Conservation (phyloP, 2,888 invertebrate genomes). For the Philereme transversata region DNA sequence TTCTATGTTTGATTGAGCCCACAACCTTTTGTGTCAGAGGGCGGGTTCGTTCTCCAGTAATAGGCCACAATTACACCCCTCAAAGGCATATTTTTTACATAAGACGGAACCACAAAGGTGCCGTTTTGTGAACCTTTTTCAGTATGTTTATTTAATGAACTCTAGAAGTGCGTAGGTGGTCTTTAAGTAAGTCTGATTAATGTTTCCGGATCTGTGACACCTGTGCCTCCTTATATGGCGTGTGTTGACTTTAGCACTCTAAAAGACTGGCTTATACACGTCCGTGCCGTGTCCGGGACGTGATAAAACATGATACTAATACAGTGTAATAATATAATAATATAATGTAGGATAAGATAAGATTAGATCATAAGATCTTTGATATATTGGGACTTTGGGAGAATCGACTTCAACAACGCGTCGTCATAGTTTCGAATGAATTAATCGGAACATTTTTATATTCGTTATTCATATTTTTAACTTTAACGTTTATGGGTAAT, state of each 20-base stretch:
- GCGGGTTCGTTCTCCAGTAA: constrained; percentile 5
- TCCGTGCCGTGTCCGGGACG: constrained; percentile 10
- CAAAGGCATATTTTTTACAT: constrained; percentile 12
- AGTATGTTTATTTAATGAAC: constrained; percentile 16
- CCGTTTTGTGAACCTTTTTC: constrained; percentile 8
- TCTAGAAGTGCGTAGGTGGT: constrained; percentile 42
- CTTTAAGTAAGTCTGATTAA: constrained; percentile 49
- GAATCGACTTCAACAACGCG: no score
- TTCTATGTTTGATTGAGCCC: constrained; percentile 1
- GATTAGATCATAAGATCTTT: no score
- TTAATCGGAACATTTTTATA: no score
- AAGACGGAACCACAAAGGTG: constrained; percentile 6
- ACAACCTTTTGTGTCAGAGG: constrained; percentile 7
- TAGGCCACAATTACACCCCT: constrained; percentile 7
- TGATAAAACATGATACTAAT: no score
- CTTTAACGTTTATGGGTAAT: no score
- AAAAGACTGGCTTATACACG: not conserved
- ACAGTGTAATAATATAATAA: no score
- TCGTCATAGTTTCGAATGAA: no score
- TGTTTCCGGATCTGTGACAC: constrained; percentile 54
- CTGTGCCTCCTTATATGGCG: constrained; percentile 45
- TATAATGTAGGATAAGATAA: no score
- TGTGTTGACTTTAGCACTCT: constrained; percentile 21
- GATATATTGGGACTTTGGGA: no score
- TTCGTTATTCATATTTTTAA: no score